Evolutionary conservation across 1,140 invertebrate species (phyloP).

Genomic region (Brachionus manjavacas): DNA sequence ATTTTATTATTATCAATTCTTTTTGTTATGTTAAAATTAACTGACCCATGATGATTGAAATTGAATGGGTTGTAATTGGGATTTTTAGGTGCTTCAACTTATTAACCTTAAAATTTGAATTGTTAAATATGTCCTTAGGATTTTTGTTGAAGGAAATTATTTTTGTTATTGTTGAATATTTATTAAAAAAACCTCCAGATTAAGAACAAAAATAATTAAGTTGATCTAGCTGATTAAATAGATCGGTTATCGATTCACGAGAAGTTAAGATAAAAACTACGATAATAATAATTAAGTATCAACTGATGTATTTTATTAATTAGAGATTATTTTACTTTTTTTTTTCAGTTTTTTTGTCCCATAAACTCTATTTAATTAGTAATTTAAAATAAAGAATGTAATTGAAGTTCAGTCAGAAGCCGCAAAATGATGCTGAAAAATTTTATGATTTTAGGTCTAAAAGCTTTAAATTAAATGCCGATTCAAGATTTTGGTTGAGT

Average conservation of each 20-base stretch:
- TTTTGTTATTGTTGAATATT: neutral
- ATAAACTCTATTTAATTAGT: neutral
- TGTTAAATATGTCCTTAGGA: neutral
- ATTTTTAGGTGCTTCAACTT: neutral
- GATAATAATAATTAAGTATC: neutral
- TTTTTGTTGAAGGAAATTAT: neutral
- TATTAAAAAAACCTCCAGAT: neutral
- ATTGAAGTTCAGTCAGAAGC: neutral
- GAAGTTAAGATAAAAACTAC: neutral
- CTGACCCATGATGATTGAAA: neutral
- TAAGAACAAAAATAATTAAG: neutral
- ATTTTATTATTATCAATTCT: neutral
- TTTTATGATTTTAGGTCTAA: neutral
- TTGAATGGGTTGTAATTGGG: neutral
- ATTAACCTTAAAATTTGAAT: constrained; percentile 1
- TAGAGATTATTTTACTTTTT: neutral
- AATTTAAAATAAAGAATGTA: neutral
- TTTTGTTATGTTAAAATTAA: neutral
- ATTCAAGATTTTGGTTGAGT: neutral
- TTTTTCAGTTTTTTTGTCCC: neutral
- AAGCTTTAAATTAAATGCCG: no score
- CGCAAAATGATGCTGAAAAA: neutral
- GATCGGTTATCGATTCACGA: neutral
- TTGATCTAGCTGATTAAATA: neutral
- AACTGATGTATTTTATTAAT: neutral